A percentile compares a stretch with the other conserved stretches of the same genome.
Evolutionary conservation across 2,888 invertebrate genomes (phyloP).

Genomic region (Meiosimyza platycephala): DNA sequence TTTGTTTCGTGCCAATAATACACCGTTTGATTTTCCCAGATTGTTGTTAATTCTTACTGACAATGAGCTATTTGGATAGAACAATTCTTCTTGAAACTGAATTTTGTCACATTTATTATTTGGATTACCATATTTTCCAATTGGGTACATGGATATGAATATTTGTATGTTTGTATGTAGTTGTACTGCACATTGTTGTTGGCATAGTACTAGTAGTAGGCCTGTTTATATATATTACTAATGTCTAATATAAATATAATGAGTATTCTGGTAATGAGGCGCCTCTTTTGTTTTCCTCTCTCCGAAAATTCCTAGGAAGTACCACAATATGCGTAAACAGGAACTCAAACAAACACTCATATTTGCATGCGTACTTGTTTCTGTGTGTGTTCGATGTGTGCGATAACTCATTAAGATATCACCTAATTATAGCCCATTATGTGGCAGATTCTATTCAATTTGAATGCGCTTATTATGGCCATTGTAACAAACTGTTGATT

Average conservation of each 20-base stretch:
- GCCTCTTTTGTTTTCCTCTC: no score
- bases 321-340: slow-evolving; percentile 14
- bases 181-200: not conserved
- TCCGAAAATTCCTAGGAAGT: slow-evolving; percentile 9
- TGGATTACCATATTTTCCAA: no score
- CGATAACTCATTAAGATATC: slow-evolving; percentile 24
- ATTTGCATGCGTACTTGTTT: not conserved
- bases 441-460: slow-evolving; percentile 19
- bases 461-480: not conserved
- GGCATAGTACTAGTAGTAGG: not conserved
- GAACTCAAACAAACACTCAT: slow-evolving; percentile 12
- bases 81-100: no score
- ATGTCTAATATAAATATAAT: not conserved
- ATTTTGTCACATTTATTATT: no score
- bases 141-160: not conserved
- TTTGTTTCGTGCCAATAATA: no score
- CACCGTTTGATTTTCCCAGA: no score
- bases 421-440: slow-evolving; percentile 26
- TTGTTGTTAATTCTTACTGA: no score
- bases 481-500: slow-evolving; percentile 28
- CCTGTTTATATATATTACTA: not conserved
- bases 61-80: no score
- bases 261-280: slow-evolving; percentile 2
- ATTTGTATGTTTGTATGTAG: not conserved
- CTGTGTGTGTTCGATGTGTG: slow-evolving; percentile 4